Conservation (phyloP, 2,113 vertebrate species). For the Pangasianodon gigas region DNA sequence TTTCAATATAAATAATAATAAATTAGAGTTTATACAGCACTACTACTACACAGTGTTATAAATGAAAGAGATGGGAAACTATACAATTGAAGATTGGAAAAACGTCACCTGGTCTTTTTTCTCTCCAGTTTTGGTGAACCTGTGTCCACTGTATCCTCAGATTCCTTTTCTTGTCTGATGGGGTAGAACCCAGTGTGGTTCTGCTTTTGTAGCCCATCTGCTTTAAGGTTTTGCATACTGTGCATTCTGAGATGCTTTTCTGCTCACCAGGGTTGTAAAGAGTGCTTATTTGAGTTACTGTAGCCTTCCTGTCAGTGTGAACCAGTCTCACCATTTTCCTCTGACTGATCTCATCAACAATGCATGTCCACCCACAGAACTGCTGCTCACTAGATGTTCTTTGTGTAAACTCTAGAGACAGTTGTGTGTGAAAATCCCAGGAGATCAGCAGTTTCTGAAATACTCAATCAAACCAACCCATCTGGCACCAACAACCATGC, state of each 20-base stretch:
- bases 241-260: conserved; percentile 1
- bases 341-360: conserved; percentile 2
- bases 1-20: neutral
- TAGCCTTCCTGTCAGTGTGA: neutral
- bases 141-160: neutral
- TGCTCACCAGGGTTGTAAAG: neutral
- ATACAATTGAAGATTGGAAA: neutral
- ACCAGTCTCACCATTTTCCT: neutral
- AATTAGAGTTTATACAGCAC: neutral
- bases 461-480: neutral
- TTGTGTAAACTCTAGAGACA: neutral
- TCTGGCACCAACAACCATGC: neutral
- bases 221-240: neutral
- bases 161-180: neutral
- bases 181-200: neutral
- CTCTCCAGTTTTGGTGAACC: neutral
- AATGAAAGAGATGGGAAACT: neutral
- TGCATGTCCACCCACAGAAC: neutral
- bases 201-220: neutral
- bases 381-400: neutral
- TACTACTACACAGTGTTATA: neutral
- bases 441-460: neutral
- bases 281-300: neutral
- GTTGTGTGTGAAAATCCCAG: neutral
- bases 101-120: neutral